Evolutionary conservation across 2,113 vertebrate species (phyloP), one percentile per base, ranked within the genome.

Genomic region (Shinisaurus crocodilurus): DNA sequence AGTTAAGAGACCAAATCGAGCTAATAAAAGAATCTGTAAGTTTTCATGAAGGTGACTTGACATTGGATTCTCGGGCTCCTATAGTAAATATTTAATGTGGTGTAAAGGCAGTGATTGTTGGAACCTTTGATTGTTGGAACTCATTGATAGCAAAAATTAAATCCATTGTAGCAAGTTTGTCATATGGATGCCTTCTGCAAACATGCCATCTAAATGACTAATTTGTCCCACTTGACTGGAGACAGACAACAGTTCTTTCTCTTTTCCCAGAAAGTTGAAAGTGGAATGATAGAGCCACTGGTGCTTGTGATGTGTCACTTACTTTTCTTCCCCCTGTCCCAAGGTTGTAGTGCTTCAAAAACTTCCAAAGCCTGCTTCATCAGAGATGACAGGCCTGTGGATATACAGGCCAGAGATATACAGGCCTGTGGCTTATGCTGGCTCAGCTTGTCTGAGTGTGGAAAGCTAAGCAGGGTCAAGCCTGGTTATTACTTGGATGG

Each of bases 21-120:
- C 89, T 75, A 0, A 45, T 93, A 60, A 89, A 93, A 25, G 83
- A 94, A 15, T 92, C 92, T 87, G 95, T 97, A 93, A 95, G 95
- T 95, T 91, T 74, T 88, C 89, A 16, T 89, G 50, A 65, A 6
- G 79, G n/a, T 76, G n/a, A 77, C 2, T n/a, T 69, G 27, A 69
- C 83, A 45, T 79, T 43, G 65, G 57, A 63, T 69, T 0, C 3
- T 15, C 9, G 4, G 16, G 9, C 15, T 60, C 32, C 50, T 57
- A 23, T 20, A 37, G 18, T 20, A 82, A 82, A 15, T 6, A 60
- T 37, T 82, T 57, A 60, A 82, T n/a, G 20, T 57, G 34, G 50
- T 37, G 34, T 60, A n/a, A 82, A n/a, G 34, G 20, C 32, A 43
- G 48, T 82, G 32, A 34, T 81, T 16, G 27, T n/a, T 32, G 50